A percentile compares a stretch with the other conserved stretches of the same genome.
Conservation (phyloP, 2,888 invertebrate species). For the Biston betularia region DNA sequence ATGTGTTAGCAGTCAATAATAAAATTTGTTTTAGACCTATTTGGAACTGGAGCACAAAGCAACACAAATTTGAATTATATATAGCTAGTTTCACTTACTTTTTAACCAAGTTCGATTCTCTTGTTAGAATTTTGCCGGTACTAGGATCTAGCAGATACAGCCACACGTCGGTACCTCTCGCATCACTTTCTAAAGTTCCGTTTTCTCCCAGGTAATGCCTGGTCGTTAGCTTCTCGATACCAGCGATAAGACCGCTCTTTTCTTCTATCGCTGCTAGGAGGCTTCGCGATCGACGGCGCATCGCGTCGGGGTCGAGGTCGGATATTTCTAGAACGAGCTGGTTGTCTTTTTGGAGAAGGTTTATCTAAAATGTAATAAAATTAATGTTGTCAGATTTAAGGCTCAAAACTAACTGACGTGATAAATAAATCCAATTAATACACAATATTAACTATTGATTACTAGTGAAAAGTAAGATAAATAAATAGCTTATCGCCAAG, state of each 20-base stretch:
- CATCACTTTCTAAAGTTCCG: conserved; percentile 90
- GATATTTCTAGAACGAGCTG: conserved; percentile 92
- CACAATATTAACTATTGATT: too few species aligned
- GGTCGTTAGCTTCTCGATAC: conserved; percentile 94
- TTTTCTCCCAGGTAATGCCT: conserved; percentile 91
- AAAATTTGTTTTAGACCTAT: too few species aligned
- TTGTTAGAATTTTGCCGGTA: conserved; percentile 90
- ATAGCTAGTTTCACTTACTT: conserved; percentile 85
- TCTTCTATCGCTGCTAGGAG: conserved; percentile 88
- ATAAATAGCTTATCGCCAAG: too few species aligned
- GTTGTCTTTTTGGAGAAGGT: conserved; percentile 91
- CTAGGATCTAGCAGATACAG: conserved; percentile 94
- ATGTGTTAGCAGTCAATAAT: too few species aligned
- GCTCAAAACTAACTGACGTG: too few species aligned
- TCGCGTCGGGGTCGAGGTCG: conserved; percentile 90
- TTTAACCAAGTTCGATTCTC: conserved; percentile 90
- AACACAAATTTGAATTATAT: background rate
- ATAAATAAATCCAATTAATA: too few species aligned
- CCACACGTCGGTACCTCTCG: conserved; percentile 94
- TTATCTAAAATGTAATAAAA: conserved; percentile 83
- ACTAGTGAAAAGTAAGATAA: too few species aligned
- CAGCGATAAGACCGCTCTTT: conserved; percentile 90
- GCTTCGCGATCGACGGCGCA: conserved; percentile 83
- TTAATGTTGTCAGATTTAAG: background rate
- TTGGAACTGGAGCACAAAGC: background rate